Evolutionary conservation across 2,888 invertebrate species (phyloP).

Genomic region (Tetheella fluctuosa): DNA sequence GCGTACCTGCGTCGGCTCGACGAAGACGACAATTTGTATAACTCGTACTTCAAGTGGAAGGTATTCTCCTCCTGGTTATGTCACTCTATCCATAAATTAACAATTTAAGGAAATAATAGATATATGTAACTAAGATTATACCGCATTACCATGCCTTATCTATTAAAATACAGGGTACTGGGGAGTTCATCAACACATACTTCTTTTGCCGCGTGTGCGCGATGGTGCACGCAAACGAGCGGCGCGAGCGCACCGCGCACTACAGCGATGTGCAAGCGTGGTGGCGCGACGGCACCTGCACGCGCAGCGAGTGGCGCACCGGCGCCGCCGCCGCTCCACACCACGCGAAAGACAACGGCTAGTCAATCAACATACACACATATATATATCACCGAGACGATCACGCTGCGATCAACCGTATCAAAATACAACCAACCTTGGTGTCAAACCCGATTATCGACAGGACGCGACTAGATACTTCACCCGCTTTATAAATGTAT

Average conservation of each 20-base stretch:
- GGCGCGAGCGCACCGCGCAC: conserved; percentile 75
- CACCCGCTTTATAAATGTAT: background rate
- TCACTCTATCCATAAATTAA: too few species aligned
- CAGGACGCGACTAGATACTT: background rate
- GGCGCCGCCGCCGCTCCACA: conserved; percentile 44
- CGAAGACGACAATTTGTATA: conserved; percentile 94
- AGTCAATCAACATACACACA: conserved; percentile 14
- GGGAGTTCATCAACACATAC: conserved; percentile 97
- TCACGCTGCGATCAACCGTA: background rate
- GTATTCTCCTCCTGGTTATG: conserved; percentile 50
- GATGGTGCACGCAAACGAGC: conserved; percentile 88
- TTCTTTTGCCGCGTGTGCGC: conserved; percentile 97
- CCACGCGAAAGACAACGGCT: conserved; percentile 45
- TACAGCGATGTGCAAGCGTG: conserved; percentile 95
- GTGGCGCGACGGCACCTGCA: conserved; percentile 93
- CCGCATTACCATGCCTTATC: too few species aligned
- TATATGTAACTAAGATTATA: too few species aligned
- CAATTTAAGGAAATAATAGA: too few species aligned
- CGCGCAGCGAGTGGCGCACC: conserved; percentile 78
- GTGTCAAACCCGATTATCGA: background rate
- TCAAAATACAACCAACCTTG: background rate
- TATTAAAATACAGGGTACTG: conserved; percentile 87
- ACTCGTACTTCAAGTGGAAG: conserved; percentile 97
- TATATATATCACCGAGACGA: too few species aligned
- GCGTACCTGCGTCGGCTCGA: conserved; percentile 93